A percentile compares a stretch with the other conserved stretches of the same genome.
Evolutionary conservation across 2,797 vertebrate genomes (phyloP).

Genomic region (Gallinago stenura): DNA sequence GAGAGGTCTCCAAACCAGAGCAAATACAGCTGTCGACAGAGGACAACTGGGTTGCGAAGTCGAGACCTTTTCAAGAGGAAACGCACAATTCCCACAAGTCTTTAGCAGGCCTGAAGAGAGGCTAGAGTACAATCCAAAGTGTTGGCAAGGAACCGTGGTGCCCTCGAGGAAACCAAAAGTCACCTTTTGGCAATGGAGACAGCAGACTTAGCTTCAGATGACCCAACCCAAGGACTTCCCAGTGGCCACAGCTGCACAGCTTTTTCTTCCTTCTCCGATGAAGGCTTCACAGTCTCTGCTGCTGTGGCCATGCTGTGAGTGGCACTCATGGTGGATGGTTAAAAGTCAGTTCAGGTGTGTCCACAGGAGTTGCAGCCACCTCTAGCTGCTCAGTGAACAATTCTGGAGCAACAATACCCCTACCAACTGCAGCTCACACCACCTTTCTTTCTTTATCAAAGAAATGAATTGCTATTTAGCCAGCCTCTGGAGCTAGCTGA

Average conservation of each 20-base stretch:
- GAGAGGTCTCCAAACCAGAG: background rate
- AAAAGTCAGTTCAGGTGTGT: background rate
- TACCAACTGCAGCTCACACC: background rate
- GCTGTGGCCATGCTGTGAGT: background rate
- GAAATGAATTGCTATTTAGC: background rate
- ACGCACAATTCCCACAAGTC: background rate
- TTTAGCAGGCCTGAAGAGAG: background rate
- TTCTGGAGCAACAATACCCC: background rate
- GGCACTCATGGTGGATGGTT: background rate
- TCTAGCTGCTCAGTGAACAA: background rate
- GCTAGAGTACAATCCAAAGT: background rate
- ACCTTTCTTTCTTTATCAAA: background rate
- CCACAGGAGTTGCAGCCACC: background rate
- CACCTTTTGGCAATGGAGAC: background rate
- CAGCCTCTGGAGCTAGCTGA: background rate
- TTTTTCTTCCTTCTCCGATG: background rate
- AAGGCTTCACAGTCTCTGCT: background rate
- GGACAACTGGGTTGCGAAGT: rapidly evolving
- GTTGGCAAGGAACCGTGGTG: background rate
- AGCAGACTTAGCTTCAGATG: background rate
- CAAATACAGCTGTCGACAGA: background rate
- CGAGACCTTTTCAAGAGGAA: background rate
- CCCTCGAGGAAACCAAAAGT: rapidly evolving
- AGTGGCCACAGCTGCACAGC: too few relatives aligned
- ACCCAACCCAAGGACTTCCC: background rate